Percentiles rank a stretch among this genome's conserved stretches.
phyloP scores from a whole-genome alignment of 2,113 vertebrate genomes.

The Stictonetta naevosa region DNA sequence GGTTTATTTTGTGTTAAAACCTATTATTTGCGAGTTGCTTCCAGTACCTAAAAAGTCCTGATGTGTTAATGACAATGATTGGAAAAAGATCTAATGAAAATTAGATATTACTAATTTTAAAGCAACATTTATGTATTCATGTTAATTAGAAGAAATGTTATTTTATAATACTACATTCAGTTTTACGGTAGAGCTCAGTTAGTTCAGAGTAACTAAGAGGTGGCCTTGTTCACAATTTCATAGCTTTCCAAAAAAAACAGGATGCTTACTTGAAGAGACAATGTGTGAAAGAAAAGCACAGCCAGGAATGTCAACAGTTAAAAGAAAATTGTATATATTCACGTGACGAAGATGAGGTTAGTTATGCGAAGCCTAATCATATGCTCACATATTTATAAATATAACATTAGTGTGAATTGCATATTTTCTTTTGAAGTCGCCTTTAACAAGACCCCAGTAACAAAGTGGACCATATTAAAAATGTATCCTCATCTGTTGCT shows the following conservation, averaged over 20 bases:
- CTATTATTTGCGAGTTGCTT: background rate
- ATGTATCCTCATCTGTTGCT: background rate
- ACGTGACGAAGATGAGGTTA: conserved; percentile 35
- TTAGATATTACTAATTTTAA: background rate
- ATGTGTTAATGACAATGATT: background rate
- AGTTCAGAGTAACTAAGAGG: background rate
- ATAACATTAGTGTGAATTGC: background rate
- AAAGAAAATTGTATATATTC: background rate
- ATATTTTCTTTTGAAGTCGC: background rate
- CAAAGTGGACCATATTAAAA: background rate
- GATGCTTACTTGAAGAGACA: background rate
- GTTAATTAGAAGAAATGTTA: background rate
- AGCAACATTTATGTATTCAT: background rate
- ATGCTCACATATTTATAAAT: background rate
- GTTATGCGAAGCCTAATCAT: background rate
- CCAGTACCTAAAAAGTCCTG: background rate
- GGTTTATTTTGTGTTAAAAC: background rate
- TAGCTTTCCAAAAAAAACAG: background rate
- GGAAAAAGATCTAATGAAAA: background rate
- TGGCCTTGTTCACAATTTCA: background rate
- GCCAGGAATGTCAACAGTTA: background rate
- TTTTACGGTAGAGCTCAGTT: background rate
- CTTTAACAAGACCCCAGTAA: background rate
- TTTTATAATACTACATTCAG: background rate
- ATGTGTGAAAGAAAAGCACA: background rate